Conservation (phyloP, 2,888 invertebrate genomes). For the Phrixothrix hirtus region DNA sequence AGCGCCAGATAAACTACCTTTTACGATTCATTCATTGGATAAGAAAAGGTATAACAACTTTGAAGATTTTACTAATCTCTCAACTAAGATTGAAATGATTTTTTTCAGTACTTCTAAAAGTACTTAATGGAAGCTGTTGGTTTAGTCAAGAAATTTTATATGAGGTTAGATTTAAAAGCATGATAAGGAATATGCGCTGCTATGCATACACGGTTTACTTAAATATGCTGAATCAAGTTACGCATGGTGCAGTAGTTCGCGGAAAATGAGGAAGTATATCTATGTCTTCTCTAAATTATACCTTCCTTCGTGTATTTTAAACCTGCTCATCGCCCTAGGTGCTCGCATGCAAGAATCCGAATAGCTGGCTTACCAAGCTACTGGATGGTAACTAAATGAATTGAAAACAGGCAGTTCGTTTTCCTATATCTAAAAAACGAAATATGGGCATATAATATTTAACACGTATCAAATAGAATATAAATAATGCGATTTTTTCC, state of each 20-base stretch:
- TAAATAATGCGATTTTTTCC: too few species aligned
- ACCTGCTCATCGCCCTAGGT: constrained; percentile 47
- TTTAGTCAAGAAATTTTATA: too few species aligned
- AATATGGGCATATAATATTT: too few species aligned
- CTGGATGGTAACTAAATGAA: constrained; percentile 46
- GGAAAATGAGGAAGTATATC: constrained; percentile 40
- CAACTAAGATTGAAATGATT: too few species aligned
- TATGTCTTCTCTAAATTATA: constrained; percentile 42
- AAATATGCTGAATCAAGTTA: constrained; percentile 9
- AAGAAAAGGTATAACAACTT: constrained; percentile 19
- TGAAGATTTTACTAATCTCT: constrained; percentile 6
- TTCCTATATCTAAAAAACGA: constrained; percentile 33
- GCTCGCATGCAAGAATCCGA: constrained; percentile 47
- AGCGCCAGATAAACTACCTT: constrained; percentile 19
- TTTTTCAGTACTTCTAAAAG: background rate
- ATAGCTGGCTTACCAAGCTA: constrained; percentile 45
- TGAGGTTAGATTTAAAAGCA: too few species aligned
- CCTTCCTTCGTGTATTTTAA: constrained; percentile 42
- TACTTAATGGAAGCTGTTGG: too few species aligned
- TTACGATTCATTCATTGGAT: constrained; percentile 23
- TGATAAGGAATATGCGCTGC: too few species aligned
- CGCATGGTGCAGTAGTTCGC: constrained; percentile 27
- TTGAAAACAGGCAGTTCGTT: constrained; percentile 43
- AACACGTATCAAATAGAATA: too few species aligned
- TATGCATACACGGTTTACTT: too few species aligned